A percentile compares a stretch with the other conserved stretches of the same genome.
Conservation (phyloP, 2,113 vertebrate genomes). For the Sceloporus tristichus region DNA sequence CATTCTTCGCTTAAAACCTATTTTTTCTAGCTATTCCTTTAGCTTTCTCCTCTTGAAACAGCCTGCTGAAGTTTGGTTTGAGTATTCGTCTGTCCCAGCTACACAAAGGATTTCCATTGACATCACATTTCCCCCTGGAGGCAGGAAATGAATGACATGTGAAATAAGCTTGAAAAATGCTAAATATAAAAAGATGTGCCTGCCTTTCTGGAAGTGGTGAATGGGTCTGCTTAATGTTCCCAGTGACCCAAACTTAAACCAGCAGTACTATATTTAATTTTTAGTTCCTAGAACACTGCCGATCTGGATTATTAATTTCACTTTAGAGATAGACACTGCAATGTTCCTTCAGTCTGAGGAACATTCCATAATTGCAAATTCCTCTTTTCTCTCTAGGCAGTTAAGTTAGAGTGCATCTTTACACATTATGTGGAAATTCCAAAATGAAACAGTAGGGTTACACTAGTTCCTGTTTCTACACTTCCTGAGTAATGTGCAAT, state of each 20-base stretch:
- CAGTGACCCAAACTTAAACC: not conserved
- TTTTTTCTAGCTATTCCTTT: not conserved
- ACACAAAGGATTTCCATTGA: conserved; percentile 8
- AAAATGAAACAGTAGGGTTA: not conserved
- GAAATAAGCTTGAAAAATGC: conserved; percentile 30
- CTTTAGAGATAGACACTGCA: not conserved
- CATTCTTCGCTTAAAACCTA: not conserved
- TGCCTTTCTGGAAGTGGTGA: not conserved
- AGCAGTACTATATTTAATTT: not conserved
- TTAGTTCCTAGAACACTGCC: not conserved
- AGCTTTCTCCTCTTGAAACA: not conserved
- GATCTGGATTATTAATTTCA: not conserved
- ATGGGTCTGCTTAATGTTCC: not conserved
- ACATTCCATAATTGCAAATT: not conserved
- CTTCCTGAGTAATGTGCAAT: not conserved
- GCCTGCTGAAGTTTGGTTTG: not conserved
- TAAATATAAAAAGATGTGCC: not conserved
- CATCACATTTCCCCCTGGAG: not conserved
- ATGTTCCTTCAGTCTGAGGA: not conserved
- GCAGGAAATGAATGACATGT: conserved; percentile 30
- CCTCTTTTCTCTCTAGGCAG: too few species aligned
- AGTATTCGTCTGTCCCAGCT: not conserved
- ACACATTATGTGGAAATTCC: not conserved
- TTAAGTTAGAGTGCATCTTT: not conserved
- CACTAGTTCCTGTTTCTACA: not conserved